Conservation (phyloP, 2,113 vertebrate species). For the Anoura caudifer region DNA sequence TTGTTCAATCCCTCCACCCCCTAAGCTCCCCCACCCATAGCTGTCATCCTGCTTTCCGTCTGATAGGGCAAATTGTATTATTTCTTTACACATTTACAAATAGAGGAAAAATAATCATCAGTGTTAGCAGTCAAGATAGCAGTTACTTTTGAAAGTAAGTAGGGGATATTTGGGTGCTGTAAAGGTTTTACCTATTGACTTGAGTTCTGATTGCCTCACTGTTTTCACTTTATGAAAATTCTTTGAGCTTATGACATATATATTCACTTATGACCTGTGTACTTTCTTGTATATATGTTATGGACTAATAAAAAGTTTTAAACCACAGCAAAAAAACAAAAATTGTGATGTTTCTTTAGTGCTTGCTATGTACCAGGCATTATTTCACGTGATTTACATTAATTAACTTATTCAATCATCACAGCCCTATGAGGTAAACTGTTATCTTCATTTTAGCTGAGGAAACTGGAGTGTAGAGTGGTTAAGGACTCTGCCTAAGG, state of each 20-base stretch:
- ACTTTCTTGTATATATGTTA: not conserved
- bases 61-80: too few relatives aligned
- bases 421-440: not conserved
- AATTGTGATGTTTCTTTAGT: not conserved
- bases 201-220: not conserved
- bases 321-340: not conserved
- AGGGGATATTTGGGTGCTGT: not conserved
- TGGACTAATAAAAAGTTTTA: not conserved
- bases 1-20: too few relatives aligned
- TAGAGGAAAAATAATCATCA: not conserved
- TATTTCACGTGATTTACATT: not conserved
- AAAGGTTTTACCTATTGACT: not conserved
- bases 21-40: too few relatives aligned
- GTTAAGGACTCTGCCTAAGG: not conserved
- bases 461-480: not conserved
- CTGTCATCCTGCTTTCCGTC: too few relatives aligned
- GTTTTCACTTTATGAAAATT: not conserved
- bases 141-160: not conserved
- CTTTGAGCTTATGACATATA: not conserved
- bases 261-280: not conserved
- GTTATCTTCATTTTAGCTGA: not conserved
- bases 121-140: not conserved
- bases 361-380: not conserved
- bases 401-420: not conserved
- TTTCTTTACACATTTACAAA: not conserved